Evolutionary conservation across 2,888 invertebrate species (phyloP).

Genomic region (Drosophila parthenogenetica): DNA sequence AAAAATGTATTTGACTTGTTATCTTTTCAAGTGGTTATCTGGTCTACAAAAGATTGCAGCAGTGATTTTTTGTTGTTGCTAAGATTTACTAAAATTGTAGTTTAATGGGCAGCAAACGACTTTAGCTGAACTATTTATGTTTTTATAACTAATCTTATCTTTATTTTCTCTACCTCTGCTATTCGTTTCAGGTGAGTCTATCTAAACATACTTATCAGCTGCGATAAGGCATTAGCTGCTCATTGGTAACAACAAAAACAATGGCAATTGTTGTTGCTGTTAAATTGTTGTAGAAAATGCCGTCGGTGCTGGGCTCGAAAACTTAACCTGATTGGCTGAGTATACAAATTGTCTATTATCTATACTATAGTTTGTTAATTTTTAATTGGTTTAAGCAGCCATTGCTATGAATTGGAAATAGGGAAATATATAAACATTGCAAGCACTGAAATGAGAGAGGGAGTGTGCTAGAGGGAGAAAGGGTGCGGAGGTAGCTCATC

Average conservation of each 20-base stretch:
- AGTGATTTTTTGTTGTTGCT: constrained; percentile 16
- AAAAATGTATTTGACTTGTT: not conserved
- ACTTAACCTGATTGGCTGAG: constrained; percentile 73
- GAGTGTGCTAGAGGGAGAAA: constrained; percentile 1
- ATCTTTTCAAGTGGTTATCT: constrained; percentile 19
- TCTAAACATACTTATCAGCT: constrained; percentile 43
- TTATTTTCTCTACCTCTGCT: constrained; percentile 22
- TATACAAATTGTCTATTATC: constrained; percentile 69
- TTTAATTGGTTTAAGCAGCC: constrained; percentile 76
- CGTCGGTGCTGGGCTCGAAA: constrained; percentile 48
- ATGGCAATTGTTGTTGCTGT: constrained; percentile 1
- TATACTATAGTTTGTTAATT: constrained; percentile 70
- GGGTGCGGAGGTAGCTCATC: constrained; percentile 35
- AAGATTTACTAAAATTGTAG: constrained; percentile 32
- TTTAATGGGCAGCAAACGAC: not conserved
- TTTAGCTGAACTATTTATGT: constrained; percentile 16
- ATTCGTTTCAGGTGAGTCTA: constrained; percentile 58
- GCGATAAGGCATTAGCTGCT: constrained; percentile 46
- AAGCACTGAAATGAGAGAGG: not conserved
- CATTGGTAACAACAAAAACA: constrained; percentile 35
- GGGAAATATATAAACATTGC: constrained; percentile 21
- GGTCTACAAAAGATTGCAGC: constrained; percentile 5
- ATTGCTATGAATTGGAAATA: constrained; percentile 45
- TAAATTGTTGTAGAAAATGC: constrained; percentile 50
- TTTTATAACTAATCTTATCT: constrained; percentile 54